Evolutionary conservation across 2,888 invertebrate genomes (phyloP), one percentile per base, ranked within the genome.

Genomic region (Aphelenchoides bicaudatus): DNA sequence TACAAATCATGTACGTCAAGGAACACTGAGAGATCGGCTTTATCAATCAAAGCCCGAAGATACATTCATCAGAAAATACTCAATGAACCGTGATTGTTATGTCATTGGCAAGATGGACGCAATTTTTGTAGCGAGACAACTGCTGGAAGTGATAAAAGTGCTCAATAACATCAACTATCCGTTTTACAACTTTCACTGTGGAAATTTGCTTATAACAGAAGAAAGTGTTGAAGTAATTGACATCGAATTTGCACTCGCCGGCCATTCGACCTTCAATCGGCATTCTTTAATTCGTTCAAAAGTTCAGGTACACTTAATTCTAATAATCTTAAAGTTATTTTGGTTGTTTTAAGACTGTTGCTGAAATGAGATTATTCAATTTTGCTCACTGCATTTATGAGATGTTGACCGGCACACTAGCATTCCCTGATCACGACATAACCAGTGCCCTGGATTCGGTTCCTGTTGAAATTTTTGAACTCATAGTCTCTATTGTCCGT

Each of bases 311-410:
- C 43, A 25, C 10, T 43, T 16, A 34, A 13, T 43, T n/a, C 16
- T n/a, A n/a, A n/a, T n/a, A n/a, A n/a, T n/a, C n/a, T n/a, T n/a
- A n/a, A n/a, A n/a, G n/a, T n/a, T n/a, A n/a, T n/a, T 10, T 34
- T 34, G 10, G n/a, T n/a, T n/a, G 6, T 49, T 6, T 65, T 16
- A 21, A 63, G 38, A 61, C 59, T 13, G 21, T 63, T 5, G 61
- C 59, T 39, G 61, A 63, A n/a, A 67, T 63, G 64, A 55, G 56
- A 50, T 51, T 63, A 6, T 49, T 56, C 28, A 48, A 34, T 29
- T 66, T 62, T 31, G 64, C 63, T 3, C 52, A 56, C n/a, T 50
- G 50, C 3, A 34, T 63, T 29, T 66, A 67, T 39, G 64, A 63
- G 31, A 58, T 63, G 50, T 19, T 62, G 19, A 62, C 60, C 10